These are phyloP conservation scores for Epinotia ramella DNA, from an alignment of 2,888 invertebrate species.

Conservation along the genomic window DNA sequence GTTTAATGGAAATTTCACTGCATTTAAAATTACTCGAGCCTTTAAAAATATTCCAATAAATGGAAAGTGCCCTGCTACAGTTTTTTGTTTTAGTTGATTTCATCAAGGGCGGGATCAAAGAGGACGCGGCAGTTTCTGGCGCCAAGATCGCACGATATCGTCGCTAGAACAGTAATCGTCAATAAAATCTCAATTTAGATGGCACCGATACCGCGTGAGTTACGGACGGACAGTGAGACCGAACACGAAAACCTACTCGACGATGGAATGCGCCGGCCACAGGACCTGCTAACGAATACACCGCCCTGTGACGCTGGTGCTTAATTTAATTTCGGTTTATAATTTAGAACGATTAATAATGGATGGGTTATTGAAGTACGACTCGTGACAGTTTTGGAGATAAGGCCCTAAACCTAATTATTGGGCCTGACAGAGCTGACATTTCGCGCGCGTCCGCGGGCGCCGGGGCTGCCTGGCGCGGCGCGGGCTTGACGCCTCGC, in stretches of 20 bases:
- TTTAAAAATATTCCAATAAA: constrained; percentile 39
- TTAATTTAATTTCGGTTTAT: constrained; percentile 43
- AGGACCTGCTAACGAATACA: constrained; percentile 82
- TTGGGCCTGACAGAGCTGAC: constrained; percentile 32
- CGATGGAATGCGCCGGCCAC: constrained; percentile 79
- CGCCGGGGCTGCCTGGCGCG: constrained; percentile 42
- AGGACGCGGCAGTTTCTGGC: constrained; percentile 67
- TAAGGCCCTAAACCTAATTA: constrained; percentile 35
- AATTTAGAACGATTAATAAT: constrained; percentile 45
- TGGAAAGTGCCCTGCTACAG: constrained; percentile 39
- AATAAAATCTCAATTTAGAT: constrained; percentile 86
- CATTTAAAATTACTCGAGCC: constrained; percentile 12
- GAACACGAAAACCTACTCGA: constrained; percentile 85
- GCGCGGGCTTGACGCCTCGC: constrained; percentile 64
- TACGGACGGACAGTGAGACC: constrained; percentile 78
- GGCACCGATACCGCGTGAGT: constrained; percentile 83
- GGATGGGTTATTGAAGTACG: constrained; percentile 38
- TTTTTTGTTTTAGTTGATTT: constrained; percentile 42
- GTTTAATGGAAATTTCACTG: constrained; percentile 37
- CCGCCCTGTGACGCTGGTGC: constrained; percentile 36
- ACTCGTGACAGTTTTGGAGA: constrained; percentile 39
- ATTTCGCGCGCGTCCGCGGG: constrained; percentile 31
- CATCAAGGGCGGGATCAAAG: constrained; percentile 66
- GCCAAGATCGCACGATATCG: constrained; percentile 85
- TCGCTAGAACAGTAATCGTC: constrained; percentile 84